These are phyloP conservation scores for Glareola pratincola DNA, from an alignment of 2,113 vertebrate species.

Conservation along the genomic window DNA sequence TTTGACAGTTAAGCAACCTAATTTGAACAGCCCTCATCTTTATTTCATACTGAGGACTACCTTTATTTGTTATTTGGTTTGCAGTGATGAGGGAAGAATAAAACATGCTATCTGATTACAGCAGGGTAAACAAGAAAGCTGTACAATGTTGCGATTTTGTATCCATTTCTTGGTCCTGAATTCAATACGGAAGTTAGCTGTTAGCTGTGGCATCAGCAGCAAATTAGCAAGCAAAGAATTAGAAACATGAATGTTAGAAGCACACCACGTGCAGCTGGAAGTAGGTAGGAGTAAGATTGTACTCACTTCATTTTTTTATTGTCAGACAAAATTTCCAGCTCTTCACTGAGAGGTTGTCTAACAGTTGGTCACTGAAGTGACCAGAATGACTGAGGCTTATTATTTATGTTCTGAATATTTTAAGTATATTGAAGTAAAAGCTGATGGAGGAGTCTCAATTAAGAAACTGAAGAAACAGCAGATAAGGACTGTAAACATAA, in stretches of 20 bases:
- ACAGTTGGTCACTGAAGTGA: neutral
- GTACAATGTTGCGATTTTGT: neutral
- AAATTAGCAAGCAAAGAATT: neutral
- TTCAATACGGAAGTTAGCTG: neutral
- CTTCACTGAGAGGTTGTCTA: neutral
- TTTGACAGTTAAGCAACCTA: neutral
- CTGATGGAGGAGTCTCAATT: neutral
- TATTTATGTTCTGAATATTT: neutral
- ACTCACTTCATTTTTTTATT: neutral
- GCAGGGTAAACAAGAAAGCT: neutral
- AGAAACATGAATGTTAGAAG: neutral
- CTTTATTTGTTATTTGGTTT: neutral
- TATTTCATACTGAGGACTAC: neutral
- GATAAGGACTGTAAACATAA: neutral
- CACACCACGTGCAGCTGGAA: neutral
- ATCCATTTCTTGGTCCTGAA: neutral
- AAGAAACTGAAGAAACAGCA: neutral
- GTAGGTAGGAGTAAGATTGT: accelerated
- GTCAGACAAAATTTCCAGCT: neutral
- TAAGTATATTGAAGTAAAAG: neutral
- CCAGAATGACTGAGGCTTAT: neutral
- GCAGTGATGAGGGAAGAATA: neutral
- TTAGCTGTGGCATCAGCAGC: neutral
- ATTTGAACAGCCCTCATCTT: neutral
- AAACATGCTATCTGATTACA: neutral